These are phyloP conservation scores for Scaptomyza cyrtandrae DNA, from an alignment of 2,888 invertebrate species.

Conservation along the genomic window DNA sequence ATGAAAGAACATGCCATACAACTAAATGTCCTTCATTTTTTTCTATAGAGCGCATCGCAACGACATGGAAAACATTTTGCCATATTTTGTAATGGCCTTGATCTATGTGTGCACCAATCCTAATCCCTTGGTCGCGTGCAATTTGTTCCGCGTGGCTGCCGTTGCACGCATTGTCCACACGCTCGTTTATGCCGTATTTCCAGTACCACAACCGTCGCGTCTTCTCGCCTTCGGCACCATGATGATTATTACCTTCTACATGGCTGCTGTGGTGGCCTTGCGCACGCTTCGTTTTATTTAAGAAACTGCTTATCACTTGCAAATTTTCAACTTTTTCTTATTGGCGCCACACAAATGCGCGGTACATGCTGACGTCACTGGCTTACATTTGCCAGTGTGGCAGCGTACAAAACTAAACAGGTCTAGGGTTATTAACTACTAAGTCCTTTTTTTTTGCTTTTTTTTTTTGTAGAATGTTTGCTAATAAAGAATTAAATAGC, in stretches of 20 bases:
- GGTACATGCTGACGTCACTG: slow-evolving; percentile 2
- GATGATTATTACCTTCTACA: slow-evolving; percentile 85
- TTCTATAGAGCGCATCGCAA: slow-evolving; percentile 88
- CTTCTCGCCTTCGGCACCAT: slow-evolving; percentile 85
- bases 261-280: slow-evolving; percentile 85
- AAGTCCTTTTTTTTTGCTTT: slow-evolving; percentile 17
- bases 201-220: slow-evolving; percentile 87
- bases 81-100: slow-evolving; percentile 86
- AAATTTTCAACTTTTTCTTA: slow-evolving; percentile 1
- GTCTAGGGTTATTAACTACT: slow-evolving; percentile 11
- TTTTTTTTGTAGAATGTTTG: slow-evolving; percentile 2
- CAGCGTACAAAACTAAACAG: background rate
- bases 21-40: background rate
- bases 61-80: slow-evolving; percentile 89
- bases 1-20: background rate
- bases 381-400: slow-evolving; percentile 7
- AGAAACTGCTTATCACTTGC: background rate
- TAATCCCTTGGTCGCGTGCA: slow-evolving; percentile 84
- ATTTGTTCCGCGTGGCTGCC: slow-evolving; percentile 86
- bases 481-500: slow-evolving; percentile 4
- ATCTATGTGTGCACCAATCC: slow-evolving; percentile 87
- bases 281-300: slow-evolving; percentile 73
- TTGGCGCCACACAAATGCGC: slow-evolving; percentile 19
- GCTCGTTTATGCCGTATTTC: slow-evolving; percentile 87
- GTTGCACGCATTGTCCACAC: slow-evolving; percentile 87